Evolutionary conservation across 2,888 invertebrate genomes (phyloP), one percentile per base, ranked within the genome.

Genomic region (Eurois occulta): DNA sequence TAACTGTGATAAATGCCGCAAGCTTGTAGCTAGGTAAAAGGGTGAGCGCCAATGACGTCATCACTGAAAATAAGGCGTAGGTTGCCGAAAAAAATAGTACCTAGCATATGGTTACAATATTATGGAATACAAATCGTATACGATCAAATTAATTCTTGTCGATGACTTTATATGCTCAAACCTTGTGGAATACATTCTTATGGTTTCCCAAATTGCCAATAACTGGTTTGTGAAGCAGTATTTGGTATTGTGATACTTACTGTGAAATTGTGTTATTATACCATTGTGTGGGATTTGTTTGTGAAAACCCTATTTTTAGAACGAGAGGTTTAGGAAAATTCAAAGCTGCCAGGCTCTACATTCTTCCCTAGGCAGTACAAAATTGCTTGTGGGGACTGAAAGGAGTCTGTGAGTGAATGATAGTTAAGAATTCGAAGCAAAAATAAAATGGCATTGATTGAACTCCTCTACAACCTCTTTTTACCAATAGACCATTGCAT

Each of bases 11-110:
- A 67, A 67, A 77, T 77, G 24, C 21, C 43, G 52, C 35, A 64
- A 43, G 60, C 2, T 24, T 46, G n/a, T 69, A 2, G 28, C 6
- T 58, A 13, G 48, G 72, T 58, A 69, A 80, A 68, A 41, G 28
- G 52, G 32, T 78, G 38, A 28, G 55, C 2, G n/a, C 10, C n/a
- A 60, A 79, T 80, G 75, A 71, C 62, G 60, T 75, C 48, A 35
- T 21, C 11, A 11, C 43, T 62, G 18, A 75, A 67, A 79, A 62
- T 66, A 75, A 58, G 16, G 7, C 5, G 60, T 43, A 32, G 4
- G 18, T 72, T 28, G 5, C 13, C 2, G 38, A 11, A 64, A 65
- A 8, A 65, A 16, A n/a, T n/a, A 38, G 24, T 60, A 32, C 55
- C 1, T 58, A 60, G 32, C 18, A 16, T 28, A 60, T 18, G 18